Evolutionary conservation across 2,888 invertebrate species (phyloP).

Genomic region (Phyllotreta cruciferae): DNA sequence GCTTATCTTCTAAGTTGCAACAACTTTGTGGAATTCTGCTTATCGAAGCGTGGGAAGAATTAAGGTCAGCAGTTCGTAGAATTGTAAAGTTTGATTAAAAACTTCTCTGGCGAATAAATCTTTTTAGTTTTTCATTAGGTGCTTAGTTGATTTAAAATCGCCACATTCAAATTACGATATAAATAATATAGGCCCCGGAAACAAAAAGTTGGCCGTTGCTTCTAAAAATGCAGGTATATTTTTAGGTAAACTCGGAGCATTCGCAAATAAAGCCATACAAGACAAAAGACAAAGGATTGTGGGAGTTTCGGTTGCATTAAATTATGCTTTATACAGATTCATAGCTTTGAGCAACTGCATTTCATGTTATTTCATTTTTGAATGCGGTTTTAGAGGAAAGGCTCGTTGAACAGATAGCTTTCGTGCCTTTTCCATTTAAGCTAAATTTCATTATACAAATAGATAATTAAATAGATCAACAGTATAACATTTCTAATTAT

Average conservation of each 20-base stretch:
- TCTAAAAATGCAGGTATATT: slow-evolving; percentile 20
- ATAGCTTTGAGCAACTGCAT: slow-evolving; percentile 25
- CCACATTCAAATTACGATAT: background rate
- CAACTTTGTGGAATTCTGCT: too few species aligned
- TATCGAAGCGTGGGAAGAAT: too few species aligned
- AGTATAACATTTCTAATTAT: background rate
- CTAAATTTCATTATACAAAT: background rate
- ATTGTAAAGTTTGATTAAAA: too few species aligned
- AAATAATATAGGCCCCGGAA: background rate
- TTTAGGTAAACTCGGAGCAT: background rate
- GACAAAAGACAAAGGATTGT: slow-evolving; percentile 30
- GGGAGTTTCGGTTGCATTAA: slow-evolving; percentile 22
- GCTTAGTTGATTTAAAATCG: too few species aligned
- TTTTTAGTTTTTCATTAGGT: too few species aligned
- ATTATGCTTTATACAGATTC: slow-evolving; percentile 29
- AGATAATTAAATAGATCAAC: background rate
- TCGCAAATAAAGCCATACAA: slow-evolving; percentile 18
- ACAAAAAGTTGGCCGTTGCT: slow-evolving; percentile 13
- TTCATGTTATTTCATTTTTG: slow-evolving; percentile 21
- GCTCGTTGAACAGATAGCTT: slow-evolving; percentile 7
- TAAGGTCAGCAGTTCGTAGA: too few species aligned
- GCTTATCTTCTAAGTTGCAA: too few species aligned
- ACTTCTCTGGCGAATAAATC: too few species aligned
- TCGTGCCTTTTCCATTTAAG: background rate
- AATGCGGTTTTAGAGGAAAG: slow-evolving; percentile 13